Evolutionary conservation across 2,797 vertebrate genomes (phyloP), one percentile per base, ranked within the genome.

Genomic region (Percopsis omiscomaycus): DNA sequence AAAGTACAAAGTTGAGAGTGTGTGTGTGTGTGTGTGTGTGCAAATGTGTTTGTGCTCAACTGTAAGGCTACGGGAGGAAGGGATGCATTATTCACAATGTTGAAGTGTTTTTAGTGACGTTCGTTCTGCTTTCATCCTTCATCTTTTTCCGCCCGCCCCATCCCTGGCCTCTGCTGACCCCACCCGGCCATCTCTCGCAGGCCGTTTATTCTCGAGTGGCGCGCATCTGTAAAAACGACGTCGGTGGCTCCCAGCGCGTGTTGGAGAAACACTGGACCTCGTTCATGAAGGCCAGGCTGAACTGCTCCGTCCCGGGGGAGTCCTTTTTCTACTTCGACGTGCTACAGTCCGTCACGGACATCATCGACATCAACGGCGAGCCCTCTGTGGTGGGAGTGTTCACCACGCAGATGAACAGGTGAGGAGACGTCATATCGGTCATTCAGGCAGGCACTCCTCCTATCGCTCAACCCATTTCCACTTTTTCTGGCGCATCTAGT

Each of bases 241-340:
- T 98, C 59, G 98, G 98, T 0, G 98, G 98, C 22, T 99, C 98
- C 16, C 97, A 98, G 77, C 92, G 97, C 50, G 97, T 99, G 62
- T 88, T 99, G 68, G 97, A 99, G 81, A 98, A 98, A 83, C 96
- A 98, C 66, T 99, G 98, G 98, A 99, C 98, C 0, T 98, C 98
- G 0, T 99, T 99, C 52, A 91, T 98, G 64, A 99, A 99, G 85
- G 97, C 98, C 9, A 91, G 97, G 16, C 93, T 99, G 47, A 99
- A 98, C 88, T 99, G 98, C 74, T 99, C 98, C 0, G 96, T 99
- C 71, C 96, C 98, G 0, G 98, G 98, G 57, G 98, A 99, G 88
- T 98, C 97, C 0, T 98, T 98, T 86, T 99, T 99, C 91, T 99
- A 99, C 89, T 99, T 99, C 3, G 97, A 99, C 59, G 96, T 98